phyloP scores from a whole-genome alignment of 2,888 invertebrate genomes.

The Ferdinandea cuprea region DNA sequence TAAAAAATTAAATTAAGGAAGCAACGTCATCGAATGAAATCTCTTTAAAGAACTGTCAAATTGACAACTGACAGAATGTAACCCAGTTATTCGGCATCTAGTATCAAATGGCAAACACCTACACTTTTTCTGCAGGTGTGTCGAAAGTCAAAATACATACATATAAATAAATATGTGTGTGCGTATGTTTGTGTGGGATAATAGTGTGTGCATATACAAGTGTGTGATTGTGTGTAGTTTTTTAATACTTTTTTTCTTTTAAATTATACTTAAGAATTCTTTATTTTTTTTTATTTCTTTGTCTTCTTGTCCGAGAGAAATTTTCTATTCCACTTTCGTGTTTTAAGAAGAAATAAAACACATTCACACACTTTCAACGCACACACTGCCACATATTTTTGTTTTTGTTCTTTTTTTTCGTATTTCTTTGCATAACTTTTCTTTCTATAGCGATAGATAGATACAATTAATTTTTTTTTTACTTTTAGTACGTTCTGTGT shows the following conservation, averaged over 20 bases:
- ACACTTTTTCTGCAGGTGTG: constrained; percentile 62
- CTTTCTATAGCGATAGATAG: constrained; percentile 16
- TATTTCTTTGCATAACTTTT: constrained; percentile 68
- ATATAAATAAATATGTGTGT: constrained; percentile 18
- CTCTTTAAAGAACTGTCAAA: not conserved
- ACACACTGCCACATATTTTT: constrained; percentile 54
- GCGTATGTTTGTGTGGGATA: constrained; percentile 21
- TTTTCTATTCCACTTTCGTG: constrained; percentile 49
- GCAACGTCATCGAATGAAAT: not conserved
- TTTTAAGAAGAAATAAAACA: too few relatives aligned
- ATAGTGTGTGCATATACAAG: constrained; percentile 29
- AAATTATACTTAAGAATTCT: constrained; percentile 47
- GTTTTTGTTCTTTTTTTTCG: constrained; percentile 18
- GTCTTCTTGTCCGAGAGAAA: constrained; percentile 20
- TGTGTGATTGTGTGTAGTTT: constrained; percentile 25
- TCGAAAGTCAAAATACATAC: not conserved
- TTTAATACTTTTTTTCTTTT: constrained; percentile 5
- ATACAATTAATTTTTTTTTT: constrained; percentile 47
- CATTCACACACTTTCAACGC: constrained; percentile 65
- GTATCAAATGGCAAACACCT: constrained; percentile 70
- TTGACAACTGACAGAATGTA: constrained; percentile 33
- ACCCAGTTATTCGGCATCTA: constrained; percentile 57
- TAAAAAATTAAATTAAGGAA: too few relatives aligned
- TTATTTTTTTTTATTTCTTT: too few relatives aligned
- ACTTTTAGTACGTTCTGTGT: constrained; percentile 73